phyloP scores from a whole-genome alignment of 2,888 invertebrate genomes.

The Entomobrya proxima region DNA sequence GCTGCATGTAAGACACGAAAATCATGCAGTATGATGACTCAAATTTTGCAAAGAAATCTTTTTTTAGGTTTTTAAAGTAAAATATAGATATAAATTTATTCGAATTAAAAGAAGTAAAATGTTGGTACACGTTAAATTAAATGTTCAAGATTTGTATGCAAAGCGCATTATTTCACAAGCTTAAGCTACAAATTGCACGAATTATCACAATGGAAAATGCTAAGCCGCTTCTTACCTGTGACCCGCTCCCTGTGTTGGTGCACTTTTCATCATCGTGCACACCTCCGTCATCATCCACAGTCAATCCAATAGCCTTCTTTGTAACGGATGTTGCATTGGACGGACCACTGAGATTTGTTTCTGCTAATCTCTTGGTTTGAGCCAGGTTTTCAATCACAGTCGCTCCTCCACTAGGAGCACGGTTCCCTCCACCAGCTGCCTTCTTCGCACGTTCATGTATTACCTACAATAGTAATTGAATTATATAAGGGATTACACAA shows the following conservation, averaged over 20 bases:
- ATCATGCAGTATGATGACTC: too few relatives aligned
- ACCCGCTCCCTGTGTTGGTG: constrained; percentile 93
- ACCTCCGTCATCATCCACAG: constrained; percentile 50
- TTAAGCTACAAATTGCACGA: too few relatives aligned
- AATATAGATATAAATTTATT: too few relatives aligned
- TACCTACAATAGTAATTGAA: constrained; percentile 83
- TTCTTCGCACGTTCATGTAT: constrained; percentile 90
- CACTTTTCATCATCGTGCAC: constrained; percentile 83
- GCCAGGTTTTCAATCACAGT: constrained; percentile 93
- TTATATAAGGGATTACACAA: not conserved
- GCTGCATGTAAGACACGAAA: too few relatives aligned
- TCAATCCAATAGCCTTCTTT: constrained; percentile 38
- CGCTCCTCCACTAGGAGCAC: constrained; percentile 80
- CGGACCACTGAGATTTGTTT: constrained; percentile 80
- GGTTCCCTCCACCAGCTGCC: constrained; percentile 86
- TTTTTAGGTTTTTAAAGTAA: too few relatives aligned
- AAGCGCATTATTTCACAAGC: too few relatives aligned
- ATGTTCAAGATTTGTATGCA: too few relatives aligned
- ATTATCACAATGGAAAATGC: too few relatives aligned
- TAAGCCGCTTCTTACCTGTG: constrained; percentile 80
- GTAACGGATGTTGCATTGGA: constrained; percentile 71
- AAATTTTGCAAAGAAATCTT: too few relatives aligned
- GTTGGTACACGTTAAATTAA: too few relatives aligned
- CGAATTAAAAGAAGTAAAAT: too few relatives aligned
- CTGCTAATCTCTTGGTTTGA: constrained; percentile 83